These are phyloP conservation scores for Amitus sp. DNA, from an alignment of 2,888 invertebrate species.

Conservation along the genomic window DNA sequence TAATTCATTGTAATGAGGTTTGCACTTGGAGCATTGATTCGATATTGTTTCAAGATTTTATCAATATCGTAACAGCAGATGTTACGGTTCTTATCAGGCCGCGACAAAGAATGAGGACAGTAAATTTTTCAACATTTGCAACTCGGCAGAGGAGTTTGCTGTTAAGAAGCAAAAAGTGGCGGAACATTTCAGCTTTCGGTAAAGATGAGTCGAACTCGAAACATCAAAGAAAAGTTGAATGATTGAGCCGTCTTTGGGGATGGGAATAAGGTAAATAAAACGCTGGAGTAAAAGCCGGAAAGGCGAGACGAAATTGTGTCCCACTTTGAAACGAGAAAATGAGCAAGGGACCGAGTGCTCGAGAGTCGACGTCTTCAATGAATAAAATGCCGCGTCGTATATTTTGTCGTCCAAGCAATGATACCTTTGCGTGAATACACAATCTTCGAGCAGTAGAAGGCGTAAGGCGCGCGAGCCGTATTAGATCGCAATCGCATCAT, in stretches of 20 bases:
- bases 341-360: slow-evolving; percentile 5
- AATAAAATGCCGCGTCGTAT: slow-evolving; percentile 18
- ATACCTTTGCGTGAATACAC: slow-evolving; percentile 7
- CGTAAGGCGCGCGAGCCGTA: too few species aligned
- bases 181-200: background rate
- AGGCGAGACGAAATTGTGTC: slow-evolving; percentile 6
- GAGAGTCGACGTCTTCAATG: slow-evolving; percentile 20
- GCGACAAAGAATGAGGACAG: too few species aligned
- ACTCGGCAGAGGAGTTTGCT: background rate
- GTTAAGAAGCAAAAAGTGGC: background rate
- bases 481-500: too few species aligned
- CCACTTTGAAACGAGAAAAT: slow-evolving; percentile 3
- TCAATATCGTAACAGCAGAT: too few species aligned
- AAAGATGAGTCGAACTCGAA: background rate
- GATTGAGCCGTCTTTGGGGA: slow-evolving; percentile 3
- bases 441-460: slow-evolving; percentile 12
- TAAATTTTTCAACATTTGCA: slow-evolving; percentile 2
- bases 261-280: slow-evolving; percentile 14
- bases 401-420: slow-evolving; percentile 9
- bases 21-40: too few species aligned
- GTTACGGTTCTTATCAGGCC: too few species aligned
- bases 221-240: background rate
- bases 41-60: too few species aligned
- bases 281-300: slow-evolving; percentile 1
- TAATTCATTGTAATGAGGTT: too few species aligned